These are phyloP conservation scores for Callosobruchus maculatus DNA, from an alignment of 2,888 invertebrate species.

Conservation along the genomic window DNA sequence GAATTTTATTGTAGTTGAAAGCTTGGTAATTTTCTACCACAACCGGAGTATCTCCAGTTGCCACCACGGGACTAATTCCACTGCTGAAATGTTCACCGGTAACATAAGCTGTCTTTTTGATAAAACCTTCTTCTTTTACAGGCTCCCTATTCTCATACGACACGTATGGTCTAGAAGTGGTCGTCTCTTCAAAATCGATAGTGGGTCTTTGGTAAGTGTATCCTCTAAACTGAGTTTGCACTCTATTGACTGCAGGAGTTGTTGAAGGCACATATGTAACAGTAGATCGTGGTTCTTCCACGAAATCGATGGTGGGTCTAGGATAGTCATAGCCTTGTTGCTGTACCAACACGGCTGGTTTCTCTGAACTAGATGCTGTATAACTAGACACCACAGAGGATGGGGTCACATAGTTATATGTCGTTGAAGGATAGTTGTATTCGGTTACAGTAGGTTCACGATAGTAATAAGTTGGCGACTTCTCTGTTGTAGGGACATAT, in stretches of 20 bases:
- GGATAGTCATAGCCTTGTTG: constrained; percentile 31
- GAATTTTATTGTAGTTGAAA: constrained; percentile 4
- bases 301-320: constrained; percentile 37
- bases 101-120: constrained; percentile 40
- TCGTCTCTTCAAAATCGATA: constrained; percentile 43
- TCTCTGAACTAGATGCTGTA: background rate
- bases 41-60: constrained; percentile 7
- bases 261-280: constrained; percentile 7
- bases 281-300: constrained; percentile 36
- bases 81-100: constrained; percentile 25
- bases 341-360: background rate
- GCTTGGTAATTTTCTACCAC: constrained; percentile 18
- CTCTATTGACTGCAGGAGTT: background rate
- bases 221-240: constrained; percentile 20
- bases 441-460: constrained; percentile 1
- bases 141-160: constrained; percentile 28
- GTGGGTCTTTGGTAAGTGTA: constrained; percentile 40
- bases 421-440: background rate
- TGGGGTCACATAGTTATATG: background rate
- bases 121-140: constrained; percentile 38
- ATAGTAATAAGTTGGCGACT: background rate
- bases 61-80: constrained; percentile 4
- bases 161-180: constrained; percentile 14
- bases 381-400: constrained; percentile 23
- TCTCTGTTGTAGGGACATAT: constrained; percentile 3